Evolutionary conservation across 1,140 invertebrate genomes (phyloP), one percentile per base, ranked within the genome.

Genomic region (Aethina tumida): DNA sequence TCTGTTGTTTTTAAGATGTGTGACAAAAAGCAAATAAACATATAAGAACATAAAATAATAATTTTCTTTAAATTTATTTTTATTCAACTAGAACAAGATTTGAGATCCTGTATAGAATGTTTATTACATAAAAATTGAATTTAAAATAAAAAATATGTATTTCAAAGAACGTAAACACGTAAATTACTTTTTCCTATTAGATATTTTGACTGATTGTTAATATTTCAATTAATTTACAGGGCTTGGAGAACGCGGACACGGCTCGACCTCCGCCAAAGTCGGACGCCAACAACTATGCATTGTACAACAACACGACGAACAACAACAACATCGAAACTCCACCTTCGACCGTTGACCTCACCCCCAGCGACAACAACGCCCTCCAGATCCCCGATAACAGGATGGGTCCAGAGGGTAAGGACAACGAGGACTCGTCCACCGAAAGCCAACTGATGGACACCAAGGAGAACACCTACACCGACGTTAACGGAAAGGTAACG

Each of bases 401-500:
- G 9, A 74, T 73, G 62, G 79, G 77, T 16, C 83, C 82, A 1
- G 83, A 86, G 47, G 81, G 81, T 22, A 81, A 84, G 57, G 81
- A 84, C 53, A 79, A 81, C 56, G 81, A 84, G 47, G 71, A 71
- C 12, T 14, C 39, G 55, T 21, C 45, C 15, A 43, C 43, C 13
- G 78, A 84, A 62, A 75, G 77, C 63, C 81, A 83, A 66, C 78
- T 81, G 60, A 83, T 84, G 68, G 51, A 51, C 14, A 84, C 87
- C 65, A 87, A 88, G 70, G 85, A 89, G 62, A 82, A 87, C 21
- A 73, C 66, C 43, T 75, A 75, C 58, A 77, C 75, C 39, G 81
- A 85, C 63, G 78, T 79, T 60, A 85, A 86, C 67, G 83, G 83
- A 62, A 87, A 88, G 70, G 50, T 48, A 35, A 32, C 17, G 4